phyloP scores from a whole-genome alignment of 2,113 vertebrate genomes.

The Paracanthobrama guichenoti region DNA sequence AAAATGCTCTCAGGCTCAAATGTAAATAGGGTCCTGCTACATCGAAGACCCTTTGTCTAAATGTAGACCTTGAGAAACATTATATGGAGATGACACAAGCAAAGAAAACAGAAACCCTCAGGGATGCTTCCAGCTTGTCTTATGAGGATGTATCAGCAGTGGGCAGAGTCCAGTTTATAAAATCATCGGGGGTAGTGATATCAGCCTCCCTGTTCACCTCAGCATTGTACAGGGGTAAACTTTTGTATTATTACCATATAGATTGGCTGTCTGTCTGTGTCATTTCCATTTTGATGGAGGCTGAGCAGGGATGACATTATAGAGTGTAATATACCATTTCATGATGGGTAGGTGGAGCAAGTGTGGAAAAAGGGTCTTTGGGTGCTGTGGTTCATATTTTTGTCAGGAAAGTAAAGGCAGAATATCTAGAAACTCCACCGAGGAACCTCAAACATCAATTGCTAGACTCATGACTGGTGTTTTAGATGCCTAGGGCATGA shows the following conservation, averaged over 20 bases:
- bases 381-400: not conserved
- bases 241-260: slow-evolving; percentile 76
- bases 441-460: not conserved
- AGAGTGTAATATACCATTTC: slow-evolving; percentile 48
- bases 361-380: slow-evolving; percentile 14
- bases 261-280: slow-evolving; percentile 69
- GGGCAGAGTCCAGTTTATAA: slow-evolving; percentile 19
- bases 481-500: not conserved
- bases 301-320: slow-evolving; percentile 54
- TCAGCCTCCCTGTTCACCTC: slow-evolving; percentile 42
- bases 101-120: not conserved
- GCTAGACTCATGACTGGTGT: not conserved
- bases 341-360: slow-evolving; percentile 26
- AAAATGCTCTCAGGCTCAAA: slow-evolving; percentile 2
- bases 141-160: slow-evolving; percentile 19
- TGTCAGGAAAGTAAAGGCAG: not conserved
- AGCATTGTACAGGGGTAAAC: slow-evolving; percentile 53
- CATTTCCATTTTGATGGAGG: slow-evolving; percentile 74
- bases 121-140: not conserved
- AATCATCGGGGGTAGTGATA: slow-evolving; percentile 16
- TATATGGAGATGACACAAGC: not conserved
- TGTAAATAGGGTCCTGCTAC: slow-evolving; percentile 5
- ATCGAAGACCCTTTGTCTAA: slow-evolving; percentile 12
- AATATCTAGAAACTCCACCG: not conserved
- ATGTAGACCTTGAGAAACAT: slow-evolving; percentile 15